phyloP scores from a whole-genome alignment of 2,888 invertebrate genomes.

The Lithophane semibrunnea region DNA sequence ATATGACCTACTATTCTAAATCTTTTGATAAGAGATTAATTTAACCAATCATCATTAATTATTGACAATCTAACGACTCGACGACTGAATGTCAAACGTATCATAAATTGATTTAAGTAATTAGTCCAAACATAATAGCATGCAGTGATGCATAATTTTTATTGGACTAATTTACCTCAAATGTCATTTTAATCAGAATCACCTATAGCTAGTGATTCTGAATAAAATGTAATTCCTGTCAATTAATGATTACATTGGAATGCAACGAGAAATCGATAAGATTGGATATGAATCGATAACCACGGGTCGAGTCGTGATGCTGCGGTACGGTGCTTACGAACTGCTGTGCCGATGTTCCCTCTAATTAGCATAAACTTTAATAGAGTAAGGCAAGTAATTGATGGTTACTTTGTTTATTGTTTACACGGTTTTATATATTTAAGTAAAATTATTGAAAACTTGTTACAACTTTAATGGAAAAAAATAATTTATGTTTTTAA shows the following conservation, averaged over 20 bases:
- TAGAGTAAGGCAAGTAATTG: slow-evolving; percentile 7
- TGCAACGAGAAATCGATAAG: slow-evolving; percentile 31
- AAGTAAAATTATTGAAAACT: neutral
- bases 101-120: slow-evolving; percentile 12
- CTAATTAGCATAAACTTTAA: slow-evolving; percentile 29
- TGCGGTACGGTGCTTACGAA: slow-evolving; percentile 24
- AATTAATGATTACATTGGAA: slow-evolving; percentile 29
- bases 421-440: neutral
- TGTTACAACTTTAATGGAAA: neutral
- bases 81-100: slow-evolving; percentile 4
- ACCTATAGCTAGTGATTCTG: neutral
- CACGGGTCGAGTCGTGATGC: slow-evolving; percentile 45
- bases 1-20: neutral
- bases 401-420: neutral
- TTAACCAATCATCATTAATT: neutral
- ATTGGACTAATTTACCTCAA: neutral
- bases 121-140: neutral
- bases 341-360: slow-evolving; percentile 20
- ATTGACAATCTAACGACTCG: neutral
- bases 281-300: slow-evolving; percentile 37
- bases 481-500: neutral
- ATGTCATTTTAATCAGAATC: slow-evolving; percentile 23
- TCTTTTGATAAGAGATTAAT: slow-evolving; percentile 8
- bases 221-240: slow-evolving; percentile 17
- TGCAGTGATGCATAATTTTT: neutral